Percentiles rank a stretch among this genome's conserved stretches.
These are phyloP conservation scores for Tupiocoris notatus DNA, from an alignment of 2,888 invertebrate genomes.

Conservation along the genomic window DNA sequence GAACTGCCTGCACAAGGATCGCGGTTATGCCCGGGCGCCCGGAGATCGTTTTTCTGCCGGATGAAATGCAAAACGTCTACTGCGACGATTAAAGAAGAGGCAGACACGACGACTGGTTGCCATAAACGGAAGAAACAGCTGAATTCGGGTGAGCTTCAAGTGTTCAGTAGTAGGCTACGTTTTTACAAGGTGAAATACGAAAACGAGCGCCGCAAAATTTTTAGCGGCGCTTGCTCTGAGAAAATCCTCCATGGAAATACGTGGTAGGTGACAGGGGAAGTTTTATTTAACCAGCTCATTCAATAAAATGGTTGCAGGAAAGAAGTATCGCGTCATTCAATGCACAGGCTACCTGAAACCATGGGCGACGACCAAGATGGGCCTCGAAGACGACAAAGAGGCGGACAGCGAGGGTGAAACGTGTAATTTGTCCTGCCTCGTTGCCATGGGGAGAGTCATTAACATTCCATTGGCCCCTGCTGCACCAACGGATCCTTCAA, in stretches of 20 bases:
- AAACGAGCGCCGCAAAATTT: no score
- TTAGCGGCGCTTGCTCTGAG: no score
- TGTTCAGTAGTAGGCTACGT: no score
- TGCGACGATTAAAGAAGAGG: constrained; percentile 68
- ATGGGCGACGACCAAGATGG: constrained; percentile 79
- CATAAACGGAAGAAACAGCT: constrained; percentile 66
- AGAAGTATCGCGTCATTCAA: constrained; percentile 84
- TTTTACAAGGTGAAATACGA: no score
- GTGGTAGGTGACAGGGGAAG: no score
- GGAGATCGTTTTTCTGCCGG: constrained; percentile 89
- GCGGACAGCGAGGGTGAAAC: constrained; percentile 57
- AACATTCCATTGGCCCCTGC: constrained; percentile 54
- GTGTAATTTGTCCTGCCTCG: constrained; percentile 79
- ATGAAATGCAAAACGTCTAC: constrained; percentile 74
- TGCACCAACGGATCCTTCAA: constrained; percentile 49
- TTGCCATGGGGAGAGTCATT: constrained; percentile 79
- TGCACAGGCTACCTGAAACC: constrained; percentile 92
- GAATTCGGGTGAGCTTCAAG: constrained; percentile 58
- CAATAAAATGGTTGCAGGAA: constrained; percentile 58
- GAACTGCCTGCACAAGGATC: constrained; percentile 76
- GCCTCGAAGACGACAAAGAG: constrained; percentile 68
- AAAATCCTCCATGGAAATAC: no score
- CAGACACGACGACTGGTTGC: constrained; percentile 61
- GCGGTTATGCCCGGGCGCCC: constrained; percentile 80
- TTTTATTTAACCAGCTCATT: no score